phyloP scores from a whole-genome alignment of 2,888 invertebrate genomes.

The Amblyjoppa proteus region DNA sequence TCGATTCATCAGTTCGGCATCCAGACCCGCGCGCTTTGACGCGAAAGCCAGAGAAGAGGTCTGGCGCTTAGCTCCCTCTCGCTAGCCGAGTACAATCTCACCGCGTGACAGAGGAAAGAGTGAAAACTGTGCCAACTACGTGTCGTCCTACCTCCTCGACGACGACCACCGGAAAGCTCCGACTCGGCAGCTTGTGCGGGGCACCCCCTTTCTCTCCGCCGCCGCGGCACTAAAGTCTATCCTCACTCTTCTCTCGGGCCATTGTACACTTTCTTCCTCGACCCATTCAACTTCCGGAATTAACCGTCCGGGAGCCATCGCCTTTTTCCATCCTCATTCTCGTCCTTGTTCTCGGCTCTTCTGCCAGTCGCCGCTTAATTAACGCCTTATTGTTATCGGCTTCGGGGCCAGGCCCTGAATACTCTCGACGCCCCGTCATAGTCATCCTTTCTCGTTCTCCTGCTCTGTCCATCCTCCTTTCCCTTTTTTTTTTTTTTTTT shows the following conservation, averaged over 20 bases:
- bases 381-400: constrained; percentile 78
- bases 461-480: constrained; percentile 4
- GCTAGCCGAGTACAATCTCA: constrained; percentile 5
- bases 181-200: constrained; percentile 31
- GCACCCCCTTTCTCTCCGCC: constrained; percentile 16
- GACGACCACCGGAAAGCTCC: constrained; percentile 51
- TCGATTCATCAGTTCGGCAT: constrained; percentile 57
- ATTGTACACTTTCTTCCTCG: constrained; percentile 61
- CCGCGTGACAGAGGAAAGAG: constrained; percentile 54
- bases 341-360: constrained; percentile 51
- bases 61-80: neutral
- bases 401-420: constrained; percentile 1
- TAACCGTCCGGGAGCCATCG: constrained; percentile 69
- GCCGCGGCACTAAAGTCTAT: constrained; percentile 30
- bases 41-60: neutral
- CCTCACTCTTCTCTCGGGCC: constrained; percentile 35
- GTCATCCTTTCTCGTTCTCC: constrained; percentile 29
- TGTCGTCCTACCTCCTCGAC: constrained; percentile 46
- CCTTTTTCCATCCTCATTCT: constrained; percentile 52
- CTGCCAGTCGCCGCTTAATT: constrained; percentile 74
- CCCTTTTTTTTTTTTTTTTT: constrained; percentile 31
- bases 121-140: constrained; percentile 68
- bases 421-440: constrained; percentile 20
- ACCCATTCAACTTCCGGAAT: constrained; percentile 76
- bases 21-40: constrained; percentile 6